These are phyloP conservation scores for Lithophane leautieri DNA, from an alignment of 2,888 invertebrate species.

Conservation along the genomic window DNA sequence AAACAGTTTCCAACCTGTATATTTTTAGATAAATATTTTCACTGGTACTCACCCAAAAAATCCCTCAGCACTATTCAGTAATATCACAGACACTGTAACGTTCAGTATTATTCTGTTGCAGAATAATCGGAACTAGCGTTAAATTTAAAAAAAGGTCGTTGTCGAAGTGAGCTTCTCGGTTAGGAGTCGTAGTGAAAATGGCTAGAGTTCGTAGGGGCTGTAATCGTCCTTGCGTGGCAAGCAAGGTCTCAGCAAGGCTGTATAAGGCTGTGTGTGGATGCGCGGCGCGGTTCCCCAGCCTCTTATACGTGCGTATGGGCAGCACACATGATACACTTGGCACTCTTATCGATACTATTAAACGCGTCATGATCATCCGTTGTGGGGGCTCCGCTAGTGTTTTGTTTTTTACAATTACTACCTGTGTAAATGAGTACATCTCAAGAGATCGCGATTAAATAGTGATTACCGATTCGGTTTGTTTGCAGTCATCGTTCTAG, in stretches of 20 bases:
- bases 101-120: conserved; percentile 54
- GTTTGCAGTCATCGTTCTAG: conserved; percentile 55
- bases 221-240: conserved; percentile 86
- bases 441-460: conserved; percentile 60
- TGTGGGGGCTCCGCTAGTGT: conserved; percentile 64
- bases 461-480: conserved; percentile 65
- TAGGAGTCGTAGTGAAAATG: conserved; percentile 84
- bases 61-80: conserved; percentile 60
- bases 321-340: conserved; percentile 70
- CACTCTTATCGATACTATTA: conserved; percentile 74
- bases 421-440: conserved; percentile 56
- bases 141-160: conserved; percentile 61
- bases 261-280: conserved; percentile 77
- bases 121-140: conserved; percentile 50
- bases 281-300: conserved; percentile 82
- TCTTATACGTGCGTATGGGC: conserved; percentile 81
- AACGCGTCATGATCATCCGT: conserved; percentile 67
- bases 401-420: conserved; percentile 63
- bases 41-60: conserved; percentile 64
- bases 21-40: conserved; percentile 17
- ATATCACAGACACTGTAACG: conserved; percentile 59
- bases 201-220: conserved; percentile 86
- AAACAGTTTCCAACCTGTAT: neutral
- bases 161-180: conserved; percentile 80
- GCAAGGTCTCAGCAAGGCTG: conserved; percentile 86